These are phyloP conservation scores for Vombatus ursinus DNA, from an alignment of 2,113 vertebrate species.

Conservation along the genomic window DNA sequence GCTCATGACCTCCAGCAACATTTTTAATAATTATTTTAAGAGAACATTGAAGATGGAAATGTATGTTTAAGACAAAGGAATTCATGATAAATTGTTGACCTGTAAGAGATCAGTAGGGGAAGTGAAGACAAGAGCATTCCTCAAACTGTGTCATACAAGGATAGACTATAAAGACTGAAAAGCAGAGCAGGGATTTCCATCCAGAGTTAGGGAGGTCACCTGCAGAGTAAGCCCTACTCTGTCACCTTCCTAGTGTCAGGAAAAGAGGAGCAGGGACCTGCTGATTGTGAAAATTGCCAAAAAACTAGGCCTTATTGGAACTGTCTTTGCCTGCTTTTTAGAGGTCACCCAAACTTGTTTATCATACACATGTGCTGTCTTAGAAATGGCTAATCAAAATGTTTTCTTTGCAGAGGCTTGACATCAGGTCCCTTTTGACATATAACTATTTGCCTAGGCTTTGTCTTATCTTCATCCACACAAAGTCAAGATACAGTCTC, in stretches of 20 bases:
- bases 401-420: background rate
- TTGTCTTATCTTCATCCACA: background rate
- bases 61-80: background rate
- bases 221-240: background rate
- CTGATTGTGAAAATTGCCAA: background rate
- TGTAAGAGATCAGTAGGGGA: background rate
- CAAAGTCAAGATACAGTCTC: background rate
- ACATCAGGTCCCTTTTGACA: background rate
- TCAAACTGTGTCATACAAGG: background rate
- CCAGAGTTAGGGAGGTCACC: background rate
- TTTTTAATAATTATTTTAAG: background rate
- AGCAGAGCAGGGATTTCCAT: background rate
- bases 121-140: background rate
- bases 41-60: background rate
- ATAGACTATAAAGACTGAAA: background rate
- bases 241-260: background rate
- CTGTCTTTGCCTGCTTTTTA: background rate
- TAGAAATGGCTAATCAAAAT: background rate
- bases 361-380: background rate
- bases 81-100: background rate
- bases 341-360: background rate
- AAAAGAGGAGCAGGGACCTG: background rate
- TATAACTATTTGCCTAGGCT: background rate
- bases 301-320: background rate
- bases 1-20: background rate